phyloP scores from a whole-genome alignment of 2,113 vertebrate genomes.

The Bucco capensis region DNA sequence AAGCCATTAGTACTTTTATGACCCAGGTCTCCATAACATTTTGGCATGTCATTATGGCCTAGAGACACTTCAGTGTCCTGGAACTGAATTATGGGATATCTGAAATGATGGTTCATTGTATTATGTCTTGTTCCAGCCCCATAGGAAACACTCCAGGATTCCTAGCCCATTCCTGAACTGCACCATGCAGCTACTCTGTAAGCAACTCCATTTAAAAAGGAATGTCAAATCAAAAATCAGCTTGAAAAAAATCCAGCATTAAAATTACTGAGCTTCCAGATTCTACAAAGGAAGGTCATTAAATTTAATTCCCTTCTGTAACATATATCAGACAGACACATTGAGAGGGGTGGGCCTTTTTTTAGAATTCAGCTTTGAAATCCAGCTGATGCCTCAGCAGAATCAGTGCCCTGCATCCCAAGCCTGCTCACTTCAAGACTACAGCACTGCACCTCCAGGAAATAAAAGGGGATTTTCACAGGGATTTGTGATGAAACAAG shows the following conservation, averaged over 20 bases:
- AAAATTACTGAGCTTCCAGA: background rate
- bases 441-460: background rate
- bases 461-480: background rate
- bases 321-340: background rate
- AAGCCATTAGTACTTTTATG: background rate
- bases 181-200: background rate
- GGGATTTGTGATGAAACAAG: background rate
- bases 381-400: constrained; percentile 13
- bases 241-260: background rate
- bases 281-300: background rate
- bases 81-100: background rate
- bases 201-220: background rate
- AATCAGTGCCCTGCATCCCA: background rate
- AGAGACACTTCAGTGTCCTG: background rate
- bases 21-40: background rate
- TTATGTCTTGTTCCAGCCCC: background rate
- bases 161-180: background rate
- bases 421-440: background rate
- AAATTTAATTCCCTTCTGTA: background rate
- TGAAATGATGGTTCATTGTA: background rate
- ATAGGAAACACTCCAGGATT: background rate
- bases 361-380: constrained; percentile 13
- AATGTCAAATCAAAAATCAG: background rate
- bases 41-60: background rate
- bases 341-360: background rate